These are phyloP conservation scores for Chymomyza costata DNA, from an alignment of 1,140 invertebrate genomes.

Conservation along the genomic window DNA sequence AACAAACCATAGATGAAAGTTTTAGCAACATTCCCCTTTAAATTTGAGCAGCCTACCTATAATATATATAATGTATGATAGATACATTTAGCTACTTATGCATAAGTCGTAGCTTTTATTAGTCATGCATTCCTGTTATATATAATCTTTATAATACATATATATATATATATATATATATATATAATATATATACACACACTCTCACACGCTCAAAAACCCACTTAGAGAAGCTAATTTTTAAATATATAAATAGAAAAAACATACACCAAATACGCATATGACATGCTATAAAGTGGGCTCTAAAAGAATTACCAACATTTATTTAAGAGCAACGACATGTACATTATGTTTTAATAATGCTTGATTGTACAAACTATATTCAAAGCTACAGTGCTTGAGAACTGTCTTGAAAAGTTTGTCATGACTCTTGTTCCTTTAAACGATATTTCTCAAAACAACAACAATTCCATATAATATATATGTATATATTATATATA, in stretches of 20 bases:
- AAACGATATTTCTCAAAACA: conserved; percentile 60
- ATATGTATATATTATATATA: conserved; percentile 23
- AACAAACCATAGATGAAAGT: no score
- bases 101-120: conserved; percentile 57
- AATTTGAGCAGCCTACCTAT: conserved; percentile 36
- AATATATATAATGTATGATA: conserved; percentile 9
- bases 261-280: conserved; percentile 28
- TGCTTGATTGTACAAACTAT: conserved; percentile 54
- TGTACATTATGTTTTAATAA: conserved; percentile 72
- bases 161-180: no score
- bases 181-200: conserved; percentile 21
- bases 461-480: conserved; percentile 56
- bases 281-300: conserved; percentile 35
- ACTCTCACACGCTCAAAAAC: conserved; percentile 9
- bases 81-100: conserved; percentile 42
- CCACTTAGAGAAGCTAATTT: no score
- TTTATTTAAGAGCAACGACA: conserved; percentile 45
- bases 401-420: conserved; percentile 37
- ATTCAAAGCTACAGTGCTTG: conserved; percentile 27
- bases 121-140: conserved; percentile 70
- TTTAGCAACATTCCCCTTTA: conserved; percentile 56
- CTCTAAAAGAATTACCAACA: conserved; percentile 30
- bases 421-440: conserved; percentile 67
- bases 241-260: conserved; percentile 4
- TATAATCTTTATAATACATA: conserved; percentile 30